Percentiles rank a stretch among this genome's conserved stretches.
These are phyloP conservation scores for Eubucco bourcierii DNA, from an alignment of 2,113 vertebrate genomes.

Conservation along the genomic window DNA sequence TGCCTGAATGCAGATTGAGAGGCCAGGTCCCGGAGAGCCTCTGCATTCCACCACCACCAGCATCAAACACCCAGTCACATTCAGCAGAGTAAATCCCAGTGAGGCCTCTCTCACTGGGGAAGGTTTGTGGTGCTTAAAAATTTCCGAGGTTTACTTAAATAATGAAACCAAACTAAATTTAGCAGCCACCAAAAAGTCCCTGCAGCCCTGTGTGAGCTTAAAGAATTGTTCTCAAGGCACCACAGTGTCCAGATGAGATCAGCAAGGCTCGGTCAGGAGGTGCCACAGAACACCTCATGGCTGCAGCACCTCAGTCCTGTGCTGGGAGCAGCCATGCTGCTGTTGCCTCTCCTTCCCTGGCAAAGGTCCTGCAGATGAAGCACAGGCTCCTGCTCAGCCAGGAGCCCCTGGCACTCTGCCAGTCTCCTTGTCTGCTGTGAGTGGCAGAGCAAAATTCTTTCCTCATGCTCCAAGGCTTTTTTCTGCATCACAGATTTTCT, in stretches of 20 bases:
- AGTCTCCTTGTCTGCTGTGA: not conserved
- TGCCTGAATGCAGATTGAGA: not conserved
- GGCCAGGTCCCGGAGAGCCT: not conserved
- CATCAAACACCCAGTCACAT: not conserved
- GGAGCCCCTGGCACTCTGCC: not conserved
- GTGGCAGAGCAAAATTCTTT: not conserved
- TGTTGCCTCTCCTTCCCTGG: not conserved
- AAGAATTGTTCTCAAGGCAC: not conserved
- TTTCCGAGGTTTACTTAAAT: constrained; percentile 75
- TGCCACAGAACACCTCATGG: not conserved
- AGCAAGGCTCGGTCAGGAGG: not conserved
- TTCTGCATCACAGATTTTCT: not conserved
- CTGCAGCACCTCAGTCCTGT: not conserved
- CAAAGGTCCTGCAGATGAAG: not conserved
- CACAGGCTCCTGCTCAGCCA: not conserved
- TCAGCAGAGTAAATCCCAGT: not conserved
- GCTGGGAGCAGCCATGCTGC: not conserved
- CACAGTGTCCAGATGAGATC: not conserved
- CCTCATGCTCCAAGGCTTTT: not conserved
- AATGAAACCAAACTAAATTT: constrained; percentile 60
- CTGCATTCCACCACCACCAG: not conserved
- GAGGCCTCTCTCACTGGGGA: not conserved
- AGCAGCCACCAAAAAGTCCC: constrained; percentile 73
- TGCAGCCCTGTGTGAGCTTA: not conserved
- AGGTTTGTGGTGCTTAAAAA: constrained; percentile 58